Conservation (phyloP, 2,113 vertebrate species). For the Chaetorhynchus papuensis region DNA sequence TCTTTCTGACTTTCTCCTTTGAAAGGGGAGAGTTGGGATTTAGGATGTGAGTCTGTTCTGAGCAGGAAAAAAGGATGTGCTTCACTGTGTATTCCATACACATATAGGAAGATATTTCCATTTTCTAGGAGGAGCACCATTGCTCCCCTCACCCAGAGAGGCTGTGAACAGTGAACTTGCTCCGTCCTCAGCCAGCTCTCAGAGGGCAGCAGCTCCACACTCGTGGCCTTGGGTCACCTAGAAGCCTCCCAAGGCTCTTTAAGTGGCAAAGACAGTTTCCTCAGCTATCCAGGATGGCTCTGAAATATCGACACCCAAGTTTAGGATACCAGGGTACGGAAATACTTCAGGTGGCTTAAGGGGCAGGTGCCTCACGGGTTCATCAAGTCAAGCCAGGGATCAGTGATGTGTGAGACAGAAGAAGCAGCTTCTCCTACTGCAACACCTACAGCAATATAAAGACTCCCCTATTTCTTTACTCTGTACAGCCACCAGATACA, state of each 20-base stretch:
- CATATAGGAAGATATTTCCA: neutral
- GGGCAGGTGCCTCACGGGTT: neutral
- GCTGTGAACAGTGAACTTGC: neutral
- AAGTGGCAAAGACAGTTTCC: neutral
- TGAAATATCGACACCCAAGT: accelerated
- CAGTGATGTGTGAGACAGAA: neutral
- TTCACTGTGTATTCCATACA: neutral
- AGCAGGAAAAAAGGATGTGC: neutral
- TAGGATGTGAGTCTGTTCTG: neutral
- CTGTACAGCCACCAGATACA: neutral
- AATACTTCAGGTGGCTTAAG: neutral
- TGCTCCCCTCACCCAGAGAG: neutral
- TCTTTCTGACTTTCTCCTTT: neutral
- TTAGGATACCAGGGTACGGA: neutral
- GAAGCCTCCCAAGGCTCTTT: neutral
- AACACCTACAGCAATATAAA: neutral
- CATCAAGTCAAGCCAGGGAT: neutral
- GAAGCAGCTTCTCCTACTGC: neutral
- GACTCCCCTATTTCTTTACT: neutral
- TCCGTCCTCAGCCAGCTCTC: neutral
- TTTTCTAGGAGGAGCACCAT: neutral
- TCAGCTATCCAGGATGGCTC: neutral
- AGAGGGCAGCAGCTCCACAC: neutral
- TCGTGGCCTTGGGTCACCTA: neutral
- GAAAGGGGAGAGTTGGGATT: neutral